These are phyloP conservation scores for Drosophila kohkoa DNA, from an alignment of 1,140 invertebrate genomes.

Conservation along the genomic window DNA sequence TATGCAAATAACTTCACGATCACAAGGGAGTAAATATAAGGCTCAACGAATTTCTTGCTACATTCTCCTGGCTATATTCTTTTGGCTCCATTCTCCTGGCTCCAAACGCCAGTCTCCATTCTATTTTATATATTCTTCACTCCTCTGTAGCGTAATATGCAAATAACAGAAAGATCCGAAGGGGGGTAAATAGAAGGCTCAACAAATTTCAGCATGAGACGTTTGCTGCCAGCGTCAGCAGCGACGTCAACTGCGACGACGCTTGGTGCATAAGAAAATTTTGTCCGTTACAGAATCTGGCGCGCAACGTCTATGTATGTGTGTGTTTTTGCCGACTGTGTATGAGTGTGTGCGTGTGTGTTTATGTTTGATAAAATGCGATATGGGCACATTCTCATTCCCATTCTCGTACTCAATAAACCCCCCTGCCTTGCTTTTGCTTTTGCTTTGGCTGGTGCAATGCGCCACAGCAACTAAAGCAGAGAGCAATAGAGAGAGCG, in stretches of 20 bases:
- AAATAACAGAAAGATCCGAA: conserved; percentile 21
- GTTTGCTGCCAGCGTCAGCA: conserved; percentile 13
- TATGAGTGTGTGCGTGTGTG: conserved; percentile 65
- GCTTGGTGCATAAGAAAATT: conserved; percentile 71
- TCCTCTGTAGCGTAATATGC: conserved; percentile 43
- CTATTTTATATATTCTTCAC: no score
- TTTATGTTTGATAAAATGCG: conserved; percentile 83
- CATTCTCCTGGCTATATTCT: not conserved
- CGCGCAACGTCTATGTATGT: conserved; percentile 35
- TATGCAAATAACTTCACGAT: no score
- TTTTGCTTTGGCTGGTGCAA: conserved; percentile 49
- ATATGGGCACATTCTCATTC: conserved; percentile 79
- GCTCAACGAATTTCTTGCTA: no score
- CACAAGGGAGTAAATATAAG: no score
- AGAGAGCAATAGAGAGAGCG: not conserved
- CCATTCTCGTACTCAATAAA: conserved; percentile 53
- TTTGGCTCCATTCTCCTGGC: not conserved
- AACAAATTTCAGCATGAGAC: conserved; percentile 50
- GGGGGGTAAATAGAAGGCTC: conserved; percentile 18
- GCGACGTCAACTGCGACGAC: conserved; percentile 19
- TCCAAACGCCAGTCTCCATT: not conserved
- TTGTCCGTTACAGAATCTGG: conserved; percentile 84
- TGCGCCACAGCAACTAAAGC: conserved; percentile 6
- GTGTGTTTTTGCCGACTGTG: conserved; percentile 31
- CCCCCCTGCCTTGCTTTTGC: conserved; percentile 50